Evolutionary conservation across 1,140 invertebrate species (phyloP).

Genomic region (Drosophila bifasciata): DNA sequence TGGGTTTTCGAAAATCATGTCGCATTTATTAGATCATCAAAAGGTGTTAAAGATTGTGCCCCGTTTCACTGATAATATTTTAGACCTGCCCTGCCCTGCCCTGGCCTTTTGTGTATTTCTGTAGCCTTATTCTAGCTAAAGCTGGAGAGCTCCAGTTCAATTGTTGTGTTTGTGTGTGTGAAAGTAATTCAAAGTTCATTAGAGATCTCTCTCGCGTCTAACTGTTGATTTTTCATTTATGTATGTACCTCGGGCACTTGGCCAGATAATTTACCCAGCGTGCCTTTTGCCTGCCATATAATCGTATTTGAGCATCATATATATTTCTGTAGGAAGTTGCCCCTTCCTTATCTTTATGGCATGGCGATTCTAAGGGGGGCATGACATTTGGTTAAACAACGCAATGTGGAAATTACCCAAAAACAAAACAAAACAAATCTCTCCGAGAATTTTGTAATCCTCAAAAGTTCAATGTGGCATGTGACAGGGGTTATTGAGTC

Average conservation of each 20-base stretch:
- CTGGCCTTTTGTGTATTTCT: conserved; percentile 45
- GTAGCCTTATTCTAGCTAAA: background rate
- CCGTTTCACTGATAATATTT: conserved; percentile 71
- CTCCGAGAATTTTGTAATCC: background rate
- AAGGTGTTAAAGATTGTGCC: conserved; percentile 73
- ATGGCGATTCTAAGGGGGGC: conserved; percentile 10
- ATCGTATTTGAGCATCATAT: conserved; percentile 1
- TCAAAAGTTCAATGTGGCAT: conserved; percentile 18
- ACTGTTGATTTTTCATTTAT: conserved; percentile 39
- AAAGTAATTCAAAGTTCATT: conserved; percentile 68
- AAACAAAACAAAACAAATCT: background rate
- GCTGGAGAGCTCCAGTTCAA: conserved; percentile 25
- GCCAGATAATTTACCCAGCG: conserved; percentile 12
- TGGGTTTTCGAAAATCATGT: conserved; percentile 72
- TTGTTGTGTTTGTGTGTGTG: conserved; percentile 45
- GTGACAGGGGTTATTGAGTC: background rate
- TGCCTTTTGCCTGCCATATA: conserved; percentile 1
- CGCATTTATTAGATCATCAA: conserved; percentile 77
- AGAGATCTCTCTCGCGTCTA: conserved; percentile 33
- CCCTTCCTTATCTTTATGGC: conserved; percentile 27
- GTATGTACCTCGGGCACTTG: conserved; percentile 4
- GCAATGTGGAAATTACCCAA: conserved; percentile 39
- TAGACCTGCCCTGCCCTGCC: too few species aligned
- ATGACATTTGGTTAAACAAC: conserved; percentile 34
- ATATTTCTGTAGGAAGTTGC: conserved; percentile 16